Base-by-base conservation (phyloP, 1,140 invertebrate genomes). In the Drosophila pseudoobscura region DNA sequence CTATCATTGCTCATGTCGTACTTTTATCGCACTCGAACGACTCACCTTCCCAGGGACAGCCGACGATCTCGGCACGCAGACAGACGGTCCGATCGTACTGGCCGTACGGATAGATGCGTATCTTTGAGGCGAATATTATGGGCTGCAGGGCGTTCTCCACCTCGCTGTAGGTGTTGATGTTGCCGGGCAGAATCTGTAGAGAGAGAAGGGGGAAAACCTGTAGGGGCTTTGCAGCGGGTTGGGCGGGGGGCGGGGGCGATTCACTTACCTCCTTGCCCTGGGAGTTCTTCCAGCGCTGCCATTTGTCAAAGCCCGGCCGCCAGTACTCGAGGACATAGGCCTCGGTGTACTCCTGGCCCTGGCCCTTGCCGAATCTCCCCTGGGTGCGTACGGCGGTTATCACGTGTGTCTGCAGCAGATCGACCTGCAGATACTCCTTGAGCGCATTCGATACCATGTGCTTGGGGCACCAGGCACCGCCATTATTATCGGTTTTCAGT, bases 381-480 rank as follows among this genome's bases (percentile, higher is more conserved):
- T 99, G 98, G 2, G 97, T 98, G 68, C 96, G 95, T 1, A 96
- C 94, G 8, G 94, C 95, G 7, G 96, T 97, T 75, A 99, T 94
- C 53, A 97, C 94, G 80, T 96, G 95, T 52, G 97, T 93, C 50
- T 92, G 92, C 54, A 94, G 94, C 43, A 99, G 92, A 89, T 98
- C 95, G 52, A 99, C 95, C 93, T 99, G 96, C 24, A 99, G 93
- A 93, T 96, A 98, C 91, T 99, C 98, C 31, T 95, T 95, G 1
- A 95, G 94, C 59, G 96, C 96, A 46, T 95, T 94, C n/a, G 96
- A 96, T 52, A 99, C 96, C 92, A 97, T 96, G 52, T 95, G 94
- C 85, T 95, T 95, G 3, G 98, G 98, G 93, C 98, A 99, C 98
- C 98, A 99, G 0, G 98, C 98, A 31, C 98, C 98, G 49, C 97